Conservation (phyloP, 2,888 invertebrate genomes). For the Lithophane leautieri region DNA sequence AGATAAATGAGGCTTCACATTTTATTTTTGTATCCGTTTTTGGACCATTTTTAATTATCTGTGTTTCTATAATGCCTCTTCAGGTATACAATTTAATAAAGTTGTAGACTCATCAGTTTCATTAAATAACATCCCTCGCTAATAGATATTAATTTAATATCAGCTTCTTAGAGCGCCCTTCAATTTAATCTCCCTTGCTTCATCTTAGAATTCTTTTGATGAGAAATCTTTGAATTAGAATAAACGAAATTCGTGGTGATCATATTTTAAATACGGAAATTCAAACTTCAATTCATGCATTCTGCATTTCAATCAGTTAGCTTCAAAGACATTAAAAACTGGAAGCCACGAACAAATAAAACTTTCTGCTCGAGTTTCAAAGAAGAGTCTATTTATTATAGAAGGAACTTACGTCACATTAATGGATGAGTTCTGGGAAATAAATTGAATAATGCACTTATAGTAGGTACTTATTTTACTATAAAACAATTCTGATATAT, state of each 20-base stretch:
- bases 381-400: neutral
- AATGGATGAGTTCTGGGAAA: constrained; percentile 9
- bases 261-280: no score
- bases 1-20: neutral
- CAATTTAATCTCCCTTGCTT: constrained; percentile 10
- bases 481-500: constrained; percentile 34
- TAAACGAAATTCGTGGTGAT: no score
- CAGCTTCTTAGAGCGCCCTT: constrained; percentile 11
- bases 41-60: neutral
- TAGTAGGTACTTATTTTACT: constrained; percentile 7
- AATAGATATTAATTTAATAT: constrained; percentile 19
- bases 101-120: neutral
- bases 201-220: constrained; percentile 15
- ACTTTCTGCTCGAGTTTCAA: neutral
- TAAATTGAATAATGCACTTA: constrained; percentile 17
- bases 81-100: constrained; percentile 1
- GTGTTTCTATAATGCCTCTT: neutral
- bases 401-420: neutral
- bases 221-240: neutral
- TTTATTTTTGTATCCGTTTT: neutral
- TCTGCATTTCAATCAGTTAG: neutral
- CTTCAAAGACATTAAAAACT: neutral
- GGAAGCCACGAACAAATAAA: neutral
- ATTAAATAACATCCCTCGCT: constrained; percentile 26
- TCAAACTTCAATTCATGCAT: no score